Evolutionary conservation across 1,140 invertebrate species (phyloP), one percentile per base, ranked within the genome.

Genomic region (Camponotus pennsylvanicus): DNA sequence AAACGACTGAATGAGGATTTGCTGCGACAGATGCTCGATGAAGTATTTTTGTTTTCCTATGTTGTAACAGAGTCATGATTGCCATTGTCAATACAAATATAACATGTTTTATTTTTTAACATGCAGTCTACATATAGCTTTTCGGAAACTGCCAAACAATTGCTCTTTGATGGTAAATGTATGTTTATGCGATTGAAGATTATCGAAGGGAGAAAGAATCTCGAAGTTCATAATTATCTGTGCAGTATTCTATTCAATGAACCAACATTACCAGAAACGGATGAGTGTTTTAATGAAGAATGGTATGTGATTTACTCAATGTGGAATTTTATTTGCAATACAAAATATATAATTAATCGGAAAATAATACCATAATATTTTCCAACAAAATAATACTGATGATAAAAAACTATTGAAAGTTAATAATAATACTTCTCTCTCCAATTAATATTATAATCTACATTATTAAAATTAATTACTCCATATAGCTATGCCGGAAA

Each of bases 111-210:
- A 40, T 55, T 63, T 4, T 55, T 63, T 27, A 82, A 49, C 8
- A 45, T 88, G 9, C 42, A 95, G 94, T 92, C 92, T 11, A 87
- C 92, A 27, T 95, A 93, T 64, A 82, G 86, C 52, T 88, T 95
- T 8, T 85, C 91, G 13, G 83, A 92, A 18, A 90, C 92, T 40
- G 89, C 83, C 1, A 93, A 92, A 80, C 89, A 93, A 67, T 70
- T 95, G n/a, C 42, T 95, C 7, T 57, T 93, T 2, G 93, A 95
- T 69, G 95, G 94, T 34, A 94, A 94, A 88, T 94, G 93, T 76
- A 83, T 95, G 85, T 93, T 93, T 11, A 92, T 95, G 84, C 88
- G 94, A 63, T 67, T 95, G 15, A 93, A 92, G 89, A 75, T 92
- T 1, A 84, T 55, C 5, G 92, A 93, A 15, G 91, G 89, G 37